phyloP scores from a whole-genome alignment of 35 echinoderm and acorn worm genomes.

The Antedon bifida region DNA sequence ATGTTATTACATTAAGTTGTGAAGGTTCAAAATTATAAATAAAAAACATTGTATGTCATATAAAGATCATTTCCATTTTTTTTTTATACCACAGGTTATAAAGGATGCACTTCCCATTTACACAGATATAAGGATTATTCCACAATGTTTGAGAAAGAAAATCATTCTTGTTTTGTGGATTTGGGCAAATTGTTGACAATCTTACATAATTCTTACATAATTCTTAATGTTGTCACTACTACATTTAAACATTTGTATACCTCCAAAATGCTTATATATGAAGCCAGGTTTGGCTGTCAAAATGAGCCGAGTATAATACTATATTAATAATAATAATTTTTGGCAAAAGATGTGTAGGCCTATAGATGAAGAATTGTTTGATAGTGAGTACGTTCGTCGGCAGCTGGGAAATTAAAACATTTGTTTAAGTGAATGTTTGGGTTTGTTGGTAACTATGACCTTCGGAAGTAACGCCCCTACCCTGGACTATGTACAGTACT shows the following conservation, averaged over 20 bases:
- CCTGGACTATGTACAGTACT: no score
- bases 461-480: no score
- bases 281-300: no score
- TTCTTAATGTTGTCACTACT: background rate
- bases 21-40: background rate
- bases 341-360: no score
- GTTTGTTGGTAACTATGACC: no score
- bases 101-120: background rate
- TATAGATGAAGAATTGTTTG: no score
- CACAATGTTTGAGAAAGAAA: background rate
- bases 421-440: no score
- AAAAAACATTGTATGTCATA: background rate
- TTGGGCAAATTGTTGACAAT: background rate
- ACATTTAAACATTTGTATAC: background rate
- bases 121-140: background rate
- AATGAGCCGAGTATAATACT: no score
- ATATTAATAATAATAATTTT: no score
- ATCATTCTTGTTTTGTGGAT: background rate
- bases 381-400: no score
- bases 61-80: background rate
- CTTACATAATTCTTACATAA: background rate
- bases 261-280: background rate
- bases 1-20: background rate
- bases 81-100: background rate
- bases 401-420: no score